Evolutionary conservation across 1,140 invertebrate genomes (phyloP), one percentile per base, ranked within the genome.

Genomic region (Octopus sinensis): DNA sequence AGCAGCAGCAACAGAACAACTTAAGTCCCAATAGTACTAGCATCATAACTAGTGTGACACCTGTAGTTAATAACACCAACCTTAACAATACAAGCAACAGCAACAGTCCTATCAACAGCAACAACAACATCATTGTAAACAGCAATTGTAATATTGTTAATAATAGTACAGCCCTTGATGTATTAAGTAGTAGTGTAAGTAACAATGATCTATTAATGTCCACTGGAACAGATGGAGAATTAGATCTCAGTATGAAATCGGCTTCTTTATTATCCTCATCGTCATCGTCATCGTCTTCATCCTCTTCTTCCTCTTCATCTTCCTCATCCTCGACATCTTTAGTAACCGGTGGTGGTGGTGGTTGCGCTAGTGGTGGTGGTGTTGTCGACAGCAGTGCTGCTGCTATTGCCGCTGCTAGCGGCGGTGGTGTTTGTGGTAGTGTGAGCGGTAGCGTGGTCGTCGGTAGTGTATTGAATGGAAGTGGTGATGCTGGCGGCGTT

Each of bases 221-320:
- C 43, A 79, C 82, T 51, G 79, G 81, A 56, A 79, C 80, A 6
- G 83, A 85, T 43, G 88, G 88, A 43, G 88, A 89, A 81, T 84
- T 89, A 17, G 88, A 89, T 80, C 81, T 89, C 17, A 89, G 88
- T 80, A 87, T 89, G 85, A 88, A 88, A 80, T 83, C 86, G 51
- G 80, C 82, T 6, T 76, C 80, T 23, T 83, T 85, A 76, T 79
- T 83, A 52, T 83, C 85, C 68, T 82, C 86, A 17, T 82, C 83
- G 54, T 83, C 84, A 62, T 82, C 84, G 0, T 85, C 87, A 0
- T 43, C 30, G 30, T 43, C 30, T 43, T 43, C 30, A 43, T 43
- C 30, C 30, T 43, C 30, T 43, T 43, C 30, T 43, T 43, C 30
- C 30, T 43, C 30, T 43, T 43, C 30, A 43, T 43, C 30, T 43